Evolutionary conservation across 2,888 invertebrate genomes (phyloP), one percentile per base, ranked within the genome.

Genomic region (Drosophila koepferae): DNA sequence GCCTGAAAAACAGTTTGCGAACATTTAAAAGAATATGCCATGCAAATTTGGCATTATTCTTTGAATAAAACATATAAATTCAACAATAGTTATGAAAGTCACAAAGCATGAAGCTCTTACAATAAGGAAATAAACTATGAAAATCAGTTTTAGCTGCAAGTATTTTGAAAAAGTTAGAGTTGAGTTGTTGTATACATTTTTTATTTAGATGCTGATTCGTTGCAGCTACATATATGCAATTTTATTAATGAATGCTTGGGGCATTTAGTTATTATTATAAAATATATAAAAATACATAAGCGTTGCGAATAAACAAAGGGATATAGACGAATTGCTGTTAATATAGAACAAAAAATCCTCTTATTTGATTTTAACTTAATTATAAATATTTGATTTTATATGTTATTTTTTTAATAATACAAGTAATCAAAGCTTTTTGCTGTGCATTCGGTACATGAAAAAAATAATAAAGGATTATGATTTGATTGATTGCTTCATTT

Each of bases 1-100:
- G 41, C 59, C 40, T 68, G 23, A 41, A 68, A 40, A 36, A 36
- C 48, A 61, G 61, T 64, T 58, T 70, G n/a, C 6, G 3, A 40
- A 40, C 9, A 23, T 3, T 28, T n/a, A 3, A 36, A 36, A n/a
- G 40, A 20, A 40, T 38, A 28, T 40, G 9, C 10, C 40, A 40
- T 28, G 28, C n/a, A 7, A 14, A 36, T 34, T 51, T 34, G 9
- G 1, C 20, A 36, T 14, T 36, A 53, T 40, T 40, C n/a, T 5
- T 28, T 41, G 23, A 12, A 55, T 28, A 41, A 55, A 41, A n/a
- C 14, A 55, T 55, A n/a, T 28, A 1, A 36, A 20, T 9, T 20
- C 9, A 20, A 14, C 36, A 36, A 8, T 7, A 53, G 51, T 14
- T 53, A 20, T n/a, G 14, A 20, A 20, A 18, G 5, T n/a, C 12